phyloP scores from a whole-genome alignment of 2,797 vertebrate genomes.

The Chanos chanos region DNA sequence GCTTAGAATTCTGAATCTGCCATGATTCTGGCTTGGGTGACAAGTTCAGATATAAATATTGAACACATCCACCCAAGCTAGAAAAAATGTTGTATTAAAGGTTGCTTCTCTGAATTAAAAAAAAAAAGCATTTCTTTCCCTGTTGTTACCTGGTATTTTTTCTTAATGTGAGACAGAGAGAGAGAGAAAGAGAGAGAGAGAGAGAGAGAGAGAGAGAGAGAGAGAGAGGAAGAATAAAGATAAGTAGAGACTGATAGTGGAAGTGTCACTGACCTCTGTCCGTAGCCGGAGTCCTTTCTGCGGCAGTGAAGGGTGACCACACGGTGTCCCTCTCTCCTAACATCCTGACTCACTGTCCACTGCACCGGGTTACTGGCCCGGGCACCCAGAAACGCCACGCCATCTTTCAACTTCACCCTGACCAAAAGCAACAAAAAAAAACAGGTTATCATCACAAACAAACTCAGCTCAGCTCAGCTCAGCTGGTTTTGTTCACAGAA shows the following conservation, averaged over 20 bases:
- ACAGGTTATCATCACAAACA: too few species aligned
- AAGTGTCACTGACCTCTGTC: slow-evolving; percentile 74
- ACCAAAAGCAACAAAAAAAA: too few species aligned
- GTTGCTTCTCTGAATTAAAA: too few species aligned
- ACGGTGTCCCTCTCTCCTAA: slow-evolving; percentile 82
- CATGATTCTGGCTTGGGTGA: too few species aligned
- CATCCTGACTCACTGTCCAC: slow-evolving; percentile 87
- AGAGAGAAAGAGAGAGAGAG: neutral
- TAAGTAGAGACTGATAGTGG: neutral
- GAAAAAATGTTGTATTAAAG: too few species aligned
- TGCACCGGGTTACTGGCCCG: slow-evolving; percentile 78
- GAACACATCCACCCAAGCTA: too few species aligned
- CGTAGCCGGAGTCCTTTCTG: slow-evolving; percentile 73
- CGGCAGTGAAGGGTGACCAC: slow-evolving; percentile 83
- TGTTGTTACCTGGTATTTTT: too few species aligned
- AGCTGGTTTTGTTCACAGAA: too few species aligned
- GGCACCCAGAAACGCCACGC: slow-evolving; percentile 80
- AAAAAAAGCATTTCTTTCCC: too few species aligned
- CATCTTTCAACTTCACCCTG: slow-evolving; percentile 92
- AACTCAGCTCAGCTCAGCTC: neutral
- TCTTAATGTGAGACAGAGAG: neutral
- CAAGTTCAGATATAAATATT: too few species aligned
- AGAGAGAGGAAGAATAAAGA: neutral
- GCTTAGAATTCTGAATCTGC: too few species aligned
- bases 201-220: neutral